Percentiles rank a stretch among this genome's conserved stretches.
Conservation (phyloP, 2,113 vertebrate genomes). For the human (Homo sapiens) region GRCh38 chr6:17558001-17558500, state of each 20-base stretch:
- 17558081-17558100: neutral
- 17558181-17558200: neutral
- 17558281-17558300: neutral
- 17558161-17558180: neutral
- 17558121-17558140: neutral
- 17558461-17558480: no score
- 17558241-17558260: neutral
- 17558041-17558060: neutral
- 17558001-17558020: neutral
- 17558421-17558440: no score
- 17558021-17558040: neutral
- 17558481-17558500: no score
- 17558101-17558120: neutral
- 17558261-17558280: neutral
- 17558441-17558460: no score
- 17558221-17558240: neutral
- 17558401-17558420: no score
- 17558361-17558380: neutral
- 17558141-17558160: neutral
- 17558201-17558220: neutral
- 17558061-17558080: neutral
- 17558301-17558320: neutral
- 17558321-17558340: neutral
- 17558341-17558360: neutral
- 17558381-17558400: no score